phyloP scores from a whole-genome alignment of 2,113 vertebrate genomes.

The Albula glossodonta region DNA sequence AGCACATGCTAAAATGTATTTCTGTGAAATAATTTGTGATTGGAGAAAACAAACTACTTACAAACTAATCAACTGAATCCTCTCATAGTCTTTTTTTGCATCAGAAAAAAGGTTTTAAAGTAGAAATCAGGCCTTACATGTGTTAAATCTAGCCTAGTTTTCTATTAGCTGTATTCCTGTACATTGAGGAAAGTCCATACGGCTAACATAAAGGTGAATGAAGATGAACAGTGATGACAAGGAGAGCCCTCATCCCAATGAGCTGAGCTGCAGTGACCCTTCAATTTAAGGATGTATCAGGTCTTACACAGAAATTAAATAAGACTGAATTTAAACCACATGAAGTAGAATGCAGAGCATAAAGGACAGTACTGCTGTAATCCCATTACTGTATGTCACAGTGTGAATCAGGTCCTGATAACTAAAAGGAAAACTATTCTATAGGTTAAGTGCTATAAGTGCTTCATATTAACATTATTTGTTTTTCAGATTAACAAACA shows the following conservation, averaged over 20 bases:
- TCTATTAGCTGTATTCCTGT: not conserved
- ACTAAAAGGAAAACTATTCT: not conserved
- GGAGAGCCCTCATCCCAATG: not conserved
- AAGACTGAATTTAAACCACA: not conserved
- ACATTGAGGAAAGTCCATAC: not conserved
- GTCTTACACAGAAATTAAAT: not conserved
- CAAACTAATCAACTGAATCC: no score
- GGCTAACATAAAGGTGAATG: not conserved
- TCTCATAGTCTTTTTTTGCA: no score
- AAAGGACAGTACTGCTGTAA: no score
- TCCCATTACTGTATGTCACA: not conserved
- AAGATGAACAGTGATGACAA: not conserved
- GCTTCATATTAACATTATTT: not conserved
- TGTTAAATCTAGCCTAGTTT: not conserved
- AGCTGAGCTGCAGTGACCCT: not conserved
- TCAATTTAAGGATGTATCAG: not conserved
- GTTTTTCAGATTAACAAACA: not conserved
- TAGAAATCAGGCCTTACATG: no score
- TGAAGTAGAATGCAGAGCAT: not conserved
- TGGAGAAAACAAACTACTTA: no score
- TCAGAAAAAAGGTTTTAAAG: no score
- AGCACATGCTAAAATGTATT: no score
- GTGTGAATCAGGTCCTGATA: not conserved
- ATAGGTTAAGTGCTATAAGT: not conserved
- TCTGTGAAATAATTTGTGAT: no score